phyloP scores from a whole-genome alignment of 2,113 vertebrate genomes.

The Leuciscus idus region DNA sequence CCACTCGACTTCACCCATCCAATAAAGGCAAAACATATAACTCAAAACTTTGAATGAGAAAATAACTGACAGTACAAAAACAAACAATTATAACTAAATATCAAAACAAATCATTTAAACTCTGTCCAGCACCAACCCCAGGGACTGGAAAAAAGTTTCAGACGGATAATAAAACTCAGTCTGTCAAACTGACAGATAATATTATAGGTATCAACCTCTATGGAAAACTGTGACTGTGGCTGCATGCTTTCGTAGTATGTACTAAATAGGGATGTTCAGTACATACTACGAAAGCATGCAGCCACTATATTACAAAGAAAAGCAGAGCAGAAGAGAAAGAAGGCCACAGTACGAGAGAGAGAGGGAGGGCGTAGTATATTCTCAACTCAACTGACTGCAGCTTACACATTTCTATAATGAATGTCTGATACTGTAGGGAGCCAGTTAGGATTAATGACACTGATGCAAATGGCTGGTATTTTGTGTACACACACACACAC shows the following conservation, averaged over 20 bases:
- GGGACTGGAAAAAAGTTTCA: not conserved
- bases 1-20: too few species aligned
- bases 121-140: not conserved
- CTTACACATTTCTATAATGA: constrained; percentile 31
- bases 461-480: constrained; percentile 33
- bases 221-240: not conserved
- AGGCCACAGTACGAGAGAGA: not conserved
- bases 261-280: not conserved
- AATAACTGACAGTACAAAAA: too few species aligned
- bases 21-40: too few species aligned
- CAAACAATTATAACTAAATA: not conserved
- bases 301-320: not conserved
- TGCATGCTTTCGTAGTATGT: too few species aligned
- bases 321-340: not conserved
- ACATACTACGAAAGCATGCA: not conserved
- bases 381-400: constrained; percentile 22
- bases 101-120: not conserved
- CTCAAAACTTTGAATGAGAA: too few species aligned
- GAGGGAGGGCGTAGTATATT: not conserved
- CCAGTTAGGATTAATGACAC: constrained; percentile 49
- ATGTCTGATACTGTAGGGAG: constrained; percentile 38
- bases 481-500: constrained; percentile 13
- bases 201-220: not conserved
- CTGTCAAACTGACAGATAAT: not conserved
- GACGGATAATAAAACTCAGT: not conserved